A percentile compares a stretch with the other conserved stretches of the same genome.
Evolutionary conservation across 2,888 invertebrate species (phyloP).

Genomic region (Acanthosoma haemorrhoidale): DNA sequence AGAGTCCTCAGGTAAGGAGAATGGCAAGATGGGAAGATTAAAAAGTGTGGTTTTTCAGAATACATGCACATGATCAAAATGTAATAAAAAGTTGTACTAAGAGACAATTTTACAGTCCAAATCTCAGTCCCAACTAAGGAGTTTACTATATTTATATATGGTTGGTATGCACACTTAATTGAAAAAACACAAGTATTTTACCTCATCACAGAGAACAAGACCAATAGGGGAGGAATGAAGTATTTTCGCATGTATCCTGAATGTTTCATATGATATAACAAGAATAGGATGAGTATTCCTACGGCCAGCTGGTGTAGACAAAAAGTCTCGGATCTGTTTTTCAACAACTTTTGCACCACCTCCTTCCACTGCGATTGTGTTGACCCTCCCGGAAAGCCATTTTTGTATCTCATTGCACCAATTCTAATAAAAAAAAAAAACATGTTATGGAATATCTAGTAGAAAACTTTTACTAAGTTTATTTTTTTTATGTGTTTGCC

Average conservation of each 20-base stretch:
- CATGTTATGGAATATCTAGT: neutral
- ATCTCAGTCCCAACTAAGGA: no score
- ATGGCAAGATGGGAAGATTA: no score
- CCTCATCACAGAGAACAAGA: slow-evolving; percentile 95
- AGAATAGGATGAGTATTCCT: slow-evolving; percentile 81
- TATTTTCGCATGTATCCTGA: slow-evolving; percentile 85
- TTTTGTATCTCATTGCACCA: slow-evolving; percentile 98
- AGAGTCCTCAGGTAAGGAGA: no score
- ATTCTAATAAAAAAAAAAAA: slow-evolving; percentile 55
- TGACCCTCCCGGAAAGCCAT: slow-evolving; percentile 83
- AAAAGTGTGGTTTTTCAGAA: no score
- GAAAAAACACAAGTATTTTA: no score
- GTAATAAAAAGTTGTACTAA: neutral
- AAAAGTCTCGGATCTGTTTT: slow-evolving; percentile 71
- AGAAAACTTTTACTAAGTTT: neutral
- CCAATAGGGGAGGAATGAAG: slow-evolving; percentile 89
- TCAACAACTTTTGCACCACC: slow-evolving; percentile 83
- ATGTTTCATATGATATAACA: slow-evolving; percentile 99
- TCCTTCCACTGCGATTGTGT: slow-evolving; percentile 78
- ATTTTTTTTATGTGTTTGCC: neutral
- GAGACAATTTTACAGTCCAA: no score
- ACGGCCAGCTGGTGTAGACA: slow-evolving; percentile 67
- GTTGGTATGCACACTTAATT: no score
- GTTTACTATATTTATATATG: no score
- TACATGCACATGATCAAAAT: no score